These are phyloP conservation scores for Leucosticte australis DNA, from an alignment of 2,113 vertebrate species.

Conservation along the genomic window DNA sequence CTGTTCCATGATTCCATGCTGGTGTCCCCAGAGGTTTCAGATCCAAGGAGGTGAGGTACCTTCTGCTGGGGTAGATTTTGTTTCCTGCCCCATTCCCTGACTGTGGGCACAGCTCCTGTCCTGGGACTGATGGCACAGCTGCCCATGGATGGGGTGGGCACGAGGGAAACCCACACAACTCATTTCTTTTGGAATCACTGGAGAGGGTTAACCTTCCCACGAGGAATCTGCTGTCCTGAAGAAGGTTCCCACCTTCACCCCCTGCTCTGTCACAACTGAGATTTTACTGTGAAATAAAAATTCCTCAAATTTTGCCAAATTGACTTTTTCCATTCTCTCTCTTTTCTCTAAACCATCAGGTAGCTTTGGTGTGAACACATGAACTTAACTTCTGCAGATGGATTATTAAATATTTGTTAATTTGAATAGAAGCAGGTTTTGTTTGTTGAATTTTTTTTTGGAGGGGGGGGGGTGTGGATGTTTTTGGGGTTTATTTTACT, in stretches of 20 bases:
- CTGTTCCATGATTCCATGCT: neutral
- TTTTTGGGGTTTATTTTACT: neutral
- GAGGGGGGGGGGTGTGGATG: rapidly evolving
- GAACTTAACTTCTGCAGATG: neutral
- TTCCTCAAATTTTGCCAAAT: neutral
- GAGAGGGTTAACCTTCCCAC: neutral
- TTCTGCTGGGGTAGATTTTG: neutral
- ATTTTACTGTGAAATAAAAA: neutral
- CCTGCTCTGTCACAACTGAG: neutral
- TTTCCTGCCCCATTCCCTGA: neutral
- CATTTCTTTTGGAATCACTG: rapidly evolving
- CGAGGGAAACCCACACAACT: neutral
- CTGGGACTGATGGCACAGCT: neutral
- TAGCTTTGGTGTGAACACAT: neutral
- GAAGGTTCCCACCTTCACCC: neutral
- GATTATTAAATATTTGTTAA: neutral
- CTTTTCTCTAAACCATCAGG: neutral
- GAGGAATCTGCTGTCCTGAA: neutral
- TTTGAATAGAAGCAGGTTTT: neutral
- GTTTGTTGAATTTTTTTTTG: neutral
- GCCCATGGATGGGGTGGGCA: neutral
- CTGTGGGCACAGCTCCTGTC: neutral
- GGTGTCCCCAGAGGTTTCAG: neutral
- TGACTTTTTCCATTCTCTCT: neutral
- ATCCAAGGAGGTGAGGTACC: neutral